These are phyloP conservation scores for Holacanthella duospinosa DNA, from an alignment of 2,888 invertebrate genomes.

Conservation along the genomic window DNA sequence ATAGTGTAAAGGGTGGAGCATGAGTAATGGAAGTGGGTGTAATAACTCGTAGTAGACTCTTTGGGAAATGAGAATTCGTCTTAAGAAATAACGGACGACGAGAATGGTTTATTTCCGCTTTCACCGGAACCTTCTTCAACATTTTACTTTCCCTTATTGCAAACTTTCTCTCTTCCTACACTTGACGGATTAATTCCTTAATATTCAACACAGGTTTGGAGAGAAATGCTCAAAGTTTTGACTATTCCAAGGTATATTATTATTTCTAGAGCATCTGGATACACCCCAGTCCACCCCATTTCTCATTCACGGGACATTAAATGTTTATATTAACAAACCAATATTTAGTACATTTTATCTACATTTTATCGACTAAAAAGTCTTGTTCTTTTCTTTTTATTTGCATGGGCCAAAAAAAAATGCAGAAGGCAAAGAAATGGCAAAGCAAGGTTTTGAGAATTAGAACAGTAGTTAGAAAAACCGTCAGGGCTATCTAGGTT, in stretches of 20 bases:
- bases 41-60: not conserved
- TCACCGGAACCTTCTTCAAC: not conserved
- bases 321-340: not conserved
- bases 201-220: not conserved
- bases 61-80: not conserved
- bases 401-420: no score
- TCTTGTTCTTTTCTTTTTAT: no score
- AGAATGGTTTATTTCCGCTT: slow-evolving; percentile 1
- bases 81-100: not conserved
- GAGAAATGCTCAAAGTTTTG: not conserved
- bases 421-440: not conserved
- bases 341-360: not conserved
- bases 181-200: slow-evolving; percentile 2
- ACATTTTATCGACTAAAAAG: no score
- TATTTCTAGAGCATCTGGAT: not conserved
- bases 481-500: no score
- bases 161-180: not conserved
- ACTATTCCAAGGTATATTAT: not conserved
- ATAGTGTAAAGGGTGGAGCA: not conserved
- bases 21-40: not conserved
- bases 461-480: no score
- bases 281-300: not conserved
- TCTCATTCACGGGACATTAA: not conserved
- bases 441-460: no score
- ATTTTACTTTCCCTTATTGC: not conserved